These are phyloP conservation scores for Petroica traversi DNA, from an alignment of 2,113 vertebrate genomes.

Conservation along the genomic window DNA sequence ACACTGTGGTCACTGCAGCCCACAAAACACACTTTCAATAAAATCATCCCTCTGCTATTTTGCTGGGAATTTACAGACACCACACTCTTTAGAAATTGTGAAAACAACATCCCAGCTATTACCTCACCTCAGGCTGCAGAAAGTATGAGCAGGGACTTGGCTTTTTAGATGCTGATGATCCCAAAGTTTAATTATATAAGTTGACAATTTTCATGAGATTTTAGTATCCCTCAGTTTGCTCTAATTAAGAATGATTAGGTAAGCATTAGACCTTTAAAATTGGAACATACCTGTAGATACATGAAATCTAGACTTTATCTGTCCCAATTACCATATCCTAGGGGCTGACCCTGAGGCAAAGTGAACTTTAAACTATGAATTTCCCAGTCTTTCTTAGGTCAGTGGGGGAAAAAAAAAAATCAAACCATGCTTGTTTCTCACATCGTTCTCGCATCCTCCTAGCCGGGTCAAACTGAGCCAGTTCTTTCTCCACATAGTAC, in stretches of 20 bases:
- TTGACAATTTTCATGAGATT: neutral
- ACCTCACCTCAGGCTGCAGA: neutral
- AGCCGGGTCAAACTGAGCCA: conserved; percentile 86
- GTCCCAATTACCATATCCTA: neutral
- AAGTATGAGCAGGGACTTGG: neutral
- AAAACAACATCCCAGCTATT: neutral
- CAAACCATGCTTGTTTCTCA: conserved; percentile 75
- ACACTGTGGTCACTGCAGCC: neutral
- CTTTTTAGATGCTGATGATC: neutral
- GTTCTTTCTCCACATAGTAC: conserved; percentile 92
- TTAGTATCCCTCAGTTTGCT: neutral
- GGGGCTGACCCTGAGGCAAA: neutral
- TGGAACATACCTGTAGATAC: neutral
- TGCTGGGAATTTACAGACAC: neutral
- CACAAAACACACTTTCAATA: neutral
- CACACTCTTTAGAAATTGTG: neutral
- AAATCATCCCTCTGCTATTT: neutral
- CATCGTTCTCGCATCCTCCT: conserved; percentile 86
- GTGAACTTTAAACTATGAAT: neutral
- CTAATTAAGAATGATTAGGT: neutral
- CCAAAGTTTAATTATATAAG: neutral
- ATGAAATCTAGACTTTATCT: neutral
- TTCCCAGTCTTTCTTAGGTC: neutral
- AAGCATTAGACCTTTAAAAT: neutral
- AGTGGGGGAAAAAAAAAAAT: neutral